Conservation (phyloP, 2,113 vertebrate genomes). For the Rattus norvegicus region GRCr8 NC_086019.1:211239501-211240000, state of each 20-base stretch:
- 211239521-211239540: background rate
- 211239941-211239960: background rate
- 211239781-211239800: background rate
- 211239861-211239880: background rate
- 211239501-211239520: background rate
- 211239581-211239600: background rate
- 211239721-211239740: background rate
- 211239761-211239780: background rate
- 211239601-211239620: background rate
- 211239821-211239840: background rate
- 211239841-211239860: background rate
- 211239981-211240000: background rate
- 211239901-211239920: background rate
- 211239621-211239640: background rate
- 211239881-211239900: background rate
- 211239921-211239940: background rate
- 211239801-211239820: slow-evolving; percentile 11
- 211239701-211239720: background rate
- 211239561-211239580: background rate
- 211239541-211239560: background rate
- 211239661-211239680: background rate
- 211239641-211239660: background rate
- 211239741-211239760: background rate
- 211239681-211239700: background rate
- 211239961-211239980: background rate